Conservation (phyloP, 2,113 vertebrate genomes). For the Galbula dea region DNA sequence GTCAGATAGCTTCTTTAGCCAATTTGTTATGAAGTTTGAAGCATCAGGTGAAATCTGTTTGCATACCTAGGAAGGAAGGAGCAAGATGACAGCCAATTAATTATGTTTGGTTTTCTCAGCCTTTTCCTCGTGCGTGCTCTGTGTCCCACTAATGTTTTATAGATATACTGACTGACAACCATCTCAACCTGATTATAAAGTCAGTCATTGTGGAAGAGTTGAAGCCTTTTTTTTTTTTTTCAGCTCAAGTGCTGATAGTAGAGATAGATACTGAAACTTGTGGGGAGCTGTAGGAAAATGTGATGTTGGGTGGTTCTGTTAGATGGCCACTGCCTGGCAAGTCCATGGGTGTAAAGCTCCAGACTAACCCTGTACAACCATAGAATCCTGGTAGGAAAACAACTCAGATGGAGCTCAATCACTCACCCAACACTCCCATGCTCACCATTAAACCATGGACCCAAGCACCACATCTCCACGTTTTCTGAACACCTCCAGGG, state of each 20-base stretch:
- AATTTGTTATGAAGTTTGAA: not conserved
- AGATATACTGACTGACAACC: not conserved
- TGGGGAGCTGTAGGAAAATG: not conserved
- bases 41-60: not conserved
- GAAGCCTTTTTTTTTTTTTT: not conserved
- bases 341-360: fast-evolving
- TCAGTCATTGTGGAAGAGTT: not conserved
- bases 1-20: not conserved
- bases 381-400: no score
- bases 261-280: not conserved
- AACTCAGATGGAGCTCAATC: no score
- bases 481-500: no score
- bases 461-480: no score
- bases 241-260: not conserved
- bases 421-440: no score
- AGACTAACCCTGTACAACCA: fast-evolving
- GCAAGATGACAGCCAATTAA: not conserved
- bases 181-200: not conserved
- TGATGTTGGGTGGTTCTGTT: not conserved
- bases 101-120: not conserved
- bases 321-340: not conserved
- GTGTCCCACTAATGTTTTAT: not conserved
- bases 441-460: no score
- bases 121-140: not conserved
- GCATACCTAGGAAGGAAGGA: not conserved